Conservation (phyloP, 2,113 vertebrate species). For the Melanotaenia duboulayi region DNA sequence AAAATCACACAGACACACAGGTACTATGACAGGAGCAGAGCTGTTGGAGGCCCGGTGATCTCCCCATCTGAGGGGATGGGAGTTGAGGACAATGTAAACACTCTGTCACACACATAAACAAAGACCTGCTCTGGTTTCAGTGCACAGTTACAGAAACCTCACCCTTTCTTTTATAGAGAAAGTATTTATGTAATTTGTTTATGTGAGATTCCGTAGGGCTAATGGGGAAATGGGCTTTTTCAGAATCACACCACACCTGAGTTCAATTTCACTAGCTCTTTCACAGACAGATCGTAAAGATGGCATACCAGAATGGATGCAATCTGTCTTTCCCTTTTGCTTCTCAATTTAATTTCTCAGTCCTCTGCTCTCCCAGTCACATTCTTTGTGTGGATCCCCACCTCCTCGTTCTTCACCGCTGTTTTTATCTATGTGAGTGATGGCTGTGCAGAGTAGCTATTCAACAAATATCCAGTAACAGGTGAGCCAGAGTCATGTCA, state of each 20-base stretch:
- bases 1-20: slow-evolving; percentile 65
- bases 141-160: slow-evolving; percentile 54
- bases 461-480: slow-evolving; percentile 36
- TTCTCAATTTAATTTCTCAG: slow-evolving; percentile 62
- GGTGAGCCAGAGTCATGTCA: slow-evolving; percentile 23
- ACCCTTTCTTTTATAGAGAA: slow-evolving; percentile 72
- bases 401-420: slow-evolving; percentile 8
- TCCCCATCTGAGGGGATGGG: slow-evolving; percentile 66
- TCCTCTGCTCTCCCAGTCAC: slow-evolving; percentile 33
- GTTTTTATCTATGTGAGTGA: slow-evolving; percentile 33
- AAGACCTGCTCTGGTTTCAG: slow-evolving; percentile 70
- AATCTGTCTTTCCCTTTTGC: slow-evolving; percentile 63
- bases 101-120: slow-evolving; percentile 78
- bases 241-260: slow-evolving; percentile 74
- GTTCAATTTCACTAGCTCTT: slow-evolving; percentile 77
- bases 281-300: slow-evolving; percentile 77
- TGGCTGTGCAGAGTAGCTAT: slow-evolving; percentile 28
- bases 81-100: slow-evolving; percentile 80
- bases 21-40: slow-evolving; percentile 72
- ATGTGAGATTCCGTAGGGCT: slow-evolving; percentile 69
- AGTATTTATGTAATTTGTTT: slow-evolving; percentile 83
- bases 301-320: slow-evolving; percentile 68
- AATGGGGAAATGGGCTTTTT: slow-evolving; percentile 77
- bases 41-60: slow-evolving; percentile 55
- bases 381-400: slow-evolving; percentile 38